These are phyloP conservation scores for Phthorimaea operculella DNA, from an alignment of 1,140 invertebrate genomes.

Conservation along the genomic window DNA sequence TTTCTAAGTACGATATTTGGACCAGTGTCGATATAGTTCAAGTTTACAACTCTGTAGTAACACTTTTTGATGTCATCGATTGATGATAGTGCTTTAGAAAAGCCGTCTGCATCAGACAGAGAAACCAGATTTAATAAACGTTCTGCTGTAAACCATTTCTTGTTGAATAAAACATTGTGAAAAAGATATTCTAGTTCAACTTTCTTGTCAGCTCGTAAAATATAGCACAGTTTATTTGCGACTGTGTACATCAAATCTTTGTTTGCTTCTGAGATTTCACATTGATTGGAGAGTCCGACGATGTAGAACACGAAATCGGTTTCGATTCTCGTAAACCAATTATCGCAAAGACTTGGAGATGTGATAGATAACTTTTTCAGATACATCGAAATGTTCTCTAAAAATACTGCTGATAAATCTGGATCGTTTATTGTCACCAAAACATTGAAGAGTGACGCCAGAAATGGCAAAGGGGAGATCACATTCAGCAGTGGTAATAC, in stretches of 20 bases:
- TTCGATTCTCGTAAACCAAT: constrained; percentile 71
- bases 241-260: constrained; percentile 65
- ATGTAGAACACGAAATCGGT: constrained; percentile 62
- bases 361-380: constrained; percentile 40
- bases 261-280: constrained; percentile 35
- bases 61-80: constrained; percentile 62
- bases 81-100: constrained; percentile 52
- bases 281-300: constrained; percentile 50
- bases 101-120: constrained; percentile 53
- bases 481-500: constrained; percentile 64
- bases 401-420: constrained; percentile 25
- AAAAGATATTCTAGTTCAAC: constrained; percentile 62
- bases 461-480: constrained; percentile 64
- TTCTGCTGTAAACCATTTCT: constrained; percentile 67
- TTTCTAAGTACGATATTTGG: constrained; percentile 35
- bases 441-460: constrained; percentile 55
- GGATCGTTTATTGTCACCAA: constrained; percentile 30
- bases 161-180: constrained; percentile 67
- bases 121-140: constrained; percentile 63
- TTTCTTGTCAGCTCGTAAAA: constrained; percentile 63
- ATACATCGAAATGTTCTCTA: constrained; percentile 33
- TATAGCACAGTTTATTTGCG: constrained; percentile 66
- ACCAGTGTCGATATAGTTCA: constrained; percentile 35
- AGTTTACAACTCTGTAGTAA: constrained; percentile 63
- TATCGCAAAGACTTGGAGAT: constrained; percentile 53